Evolutionary conservation across 2,888 invertebrate species (phyloP).

Genomic region (Tetragnatha montana): DNA sequence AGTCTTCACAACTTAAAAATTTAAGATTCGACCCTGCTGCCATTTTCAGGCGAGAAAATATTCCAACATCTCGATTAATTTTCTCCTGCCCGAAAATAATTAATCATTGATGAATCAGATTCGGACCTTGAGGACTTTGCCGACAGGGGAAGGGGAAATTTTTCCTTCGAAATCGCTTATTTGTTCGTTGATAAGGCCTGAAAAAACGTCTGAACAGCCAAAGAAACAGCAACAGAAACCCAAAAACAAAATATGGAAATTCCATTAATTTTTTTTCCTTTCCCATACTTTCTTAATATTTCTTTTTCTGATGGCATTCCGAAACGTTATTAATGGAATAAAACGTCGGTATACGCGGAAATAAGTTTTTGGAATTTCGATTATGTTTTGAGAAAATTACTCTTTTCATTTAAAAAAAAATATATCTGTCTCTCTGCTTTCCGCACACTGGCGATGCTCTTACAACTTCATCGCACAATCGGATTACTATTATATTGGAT

Average conservation of each 20-base stretch:
- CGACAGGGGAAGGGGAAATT: constrained; percentile 8
- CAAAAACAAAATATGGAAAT: constrained; percentile 57
- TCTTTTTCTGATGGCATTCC: constrained; percentile 53
- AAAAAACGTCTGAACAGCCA: constrained; percentile 25
- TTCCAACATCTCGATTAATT: constrained; percentile 64
- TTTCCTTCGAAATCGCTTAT: constrained; percentile 46
- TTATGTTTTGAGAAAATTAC: constrained; percentile 65
- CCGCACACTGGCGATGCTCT: constrained; percentile 8
- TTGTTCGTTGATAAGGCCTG: constrained; percentile 60
- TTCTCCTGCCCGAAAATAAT: constrained; percentile 55
- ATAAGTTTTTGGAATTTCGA: constrained; percentile 67
- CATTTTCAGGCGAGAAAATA: constrained; percentile 61
- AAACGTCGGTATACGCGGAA: constrained; percentile 52
- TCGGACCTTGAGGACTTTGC: constrained; percentile 31
- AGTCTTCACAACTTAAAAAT: constrained; percentile 29
- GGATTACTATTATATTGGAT: constrained; percentile 46
- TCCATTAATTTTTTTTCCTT: constrained; percentile 66
- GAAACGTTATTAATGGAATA: constrained; percentile 65
- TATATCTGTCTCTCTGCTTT: constrained; percentile 17
- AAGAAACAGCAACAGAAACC: constrained; percentile 29
- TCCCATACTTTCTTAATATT: constrained; percentile 51
- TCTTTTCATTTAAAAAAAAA: constrained; percentile 58
- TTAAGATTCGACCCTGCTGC: constrained; percentile 41
- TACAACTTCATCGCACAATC: constrained; percentile 37
- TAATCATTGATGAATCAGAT: constrained; percentile 66